These are phyloP conservation scores for Sminthurides aquaticus DNA, from an alignment of 2,888 invertebrate species.

Conservation along the genomic window DNA sequence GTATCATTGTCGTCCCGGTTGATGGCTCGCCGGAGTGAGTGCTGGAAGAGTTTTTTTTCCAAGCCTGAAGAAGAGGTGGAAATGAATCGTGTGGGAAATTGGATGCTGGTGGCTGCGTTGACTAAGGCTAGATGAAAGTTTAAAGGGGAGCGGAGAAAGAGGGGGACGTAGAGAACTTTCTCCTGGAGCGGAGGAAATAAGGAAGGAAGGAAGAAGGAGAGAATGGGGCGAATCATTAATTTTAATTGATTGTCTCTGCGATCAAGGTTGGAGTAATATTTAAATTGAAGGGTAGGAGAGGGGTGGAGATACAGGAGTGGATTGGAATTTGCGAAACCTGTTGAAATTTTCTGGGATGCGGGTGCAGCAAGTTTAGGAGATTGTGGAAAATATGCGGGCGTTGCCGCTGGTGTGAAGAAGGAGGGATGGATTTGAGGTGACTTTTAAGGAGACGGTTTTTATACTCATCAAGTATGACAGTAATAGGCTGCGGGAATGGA, in stretches of 20 bases:
- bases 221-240: neutral
- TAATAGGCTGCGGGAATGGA: constrained; percentile 23
- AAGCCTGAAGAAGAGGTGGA: neutral
- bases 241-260: neutral
- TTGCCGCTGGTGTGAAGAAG: neutral
- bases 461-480: constrained; percentile 24
- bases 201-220: neutral
- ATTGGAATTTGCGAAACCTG: neutral
- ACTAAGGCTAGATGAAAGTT: too few species aligned
- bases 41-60: too few species aligned
- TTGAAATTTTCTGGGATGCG: too few species aligned
- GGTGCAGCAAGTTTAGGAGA: too few species aligned
- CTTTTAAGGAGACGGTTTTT: neutral
- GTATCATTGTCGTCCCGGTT: too few species aligned
- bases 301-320: neutral
- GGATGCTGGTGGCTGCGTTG: too few species aligned
- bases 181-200: neutral
- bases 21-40: too few species aligned
- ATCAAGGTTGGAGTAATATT: neutral
- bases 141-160: neutral
- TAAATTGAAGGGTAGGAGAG: neutral
- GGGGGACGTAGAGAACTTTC: neutral
- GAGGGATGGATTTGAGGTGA: neutral
- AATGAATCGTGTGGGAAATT: neutral
- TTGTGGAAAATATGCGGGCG: neutral